Evolutionary conservation across 2,113 vertebrate genomes (phyloP).

Genomic region (Phalacrocorax carbo): DNA sequence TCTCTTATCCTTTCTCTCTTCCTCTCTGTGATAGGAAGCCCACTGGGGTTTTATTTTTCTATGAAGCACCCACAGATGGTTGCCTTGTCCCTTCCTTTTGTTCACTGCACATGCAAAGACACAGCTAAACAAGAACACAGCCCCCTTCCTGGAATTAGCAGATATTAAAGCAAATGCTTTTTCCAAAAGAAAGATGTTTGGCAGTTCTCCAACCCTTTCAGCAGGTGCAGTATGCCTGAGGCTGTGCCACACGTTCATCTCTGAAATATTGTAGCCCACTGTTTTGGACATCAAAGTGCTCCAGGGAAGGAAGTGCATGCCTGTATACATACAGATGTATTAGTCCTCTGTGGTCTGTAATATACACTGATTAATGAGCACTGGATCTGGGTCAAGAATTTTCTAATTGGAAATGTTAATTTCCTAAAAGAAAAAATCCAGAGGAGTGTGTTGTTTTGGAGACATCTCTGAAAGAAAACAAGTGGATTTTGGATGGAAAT

Average conservation of each 20-base stretch:
- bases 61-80: not conserved
- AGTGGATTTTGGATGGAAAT: not conserved
- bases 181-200: constrained; percentile 7
- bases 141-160: constrained; percentile 43
- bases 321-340: not conserved
- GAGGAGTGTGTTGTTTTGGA: not conserved
- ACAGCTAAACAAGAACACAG: constrained; percentile 16
- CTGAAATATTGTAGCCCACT: constrained; percentile 13
- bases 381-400: constrained; percentile 21
- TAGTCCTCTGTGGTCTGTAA: constrained; percentile 7
- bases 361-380: constrained; percentile 16
- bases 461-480: not conserved
- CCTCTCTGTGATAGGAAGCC: not conserved
- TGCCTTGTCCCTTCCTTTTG: constrained; percentile 10
- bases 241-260: not conserved
- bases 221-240: constrained; percentile 31
- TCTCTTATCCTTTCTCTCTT: not conserved
- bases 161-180: constrained; percentile 44
- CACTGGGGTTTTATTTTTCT: not conserved
- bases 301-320: not conserved
- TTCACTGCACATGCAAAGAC: constrained; percentile 2
- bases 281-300: constrained; percentile 27
- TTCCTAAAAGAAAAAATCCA: not conserved
- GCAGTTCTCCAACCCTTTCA: constrained; percentile 44
- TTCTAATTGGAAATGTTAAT: constrained; percentile 15